A percentile compares a stretch with the other conserved stretches of the same genome.
Evolutionary conservation across 53 echinoderm and acorn worm species (phyloP).

Genomic region (Antedon mediterranea): DNA sequence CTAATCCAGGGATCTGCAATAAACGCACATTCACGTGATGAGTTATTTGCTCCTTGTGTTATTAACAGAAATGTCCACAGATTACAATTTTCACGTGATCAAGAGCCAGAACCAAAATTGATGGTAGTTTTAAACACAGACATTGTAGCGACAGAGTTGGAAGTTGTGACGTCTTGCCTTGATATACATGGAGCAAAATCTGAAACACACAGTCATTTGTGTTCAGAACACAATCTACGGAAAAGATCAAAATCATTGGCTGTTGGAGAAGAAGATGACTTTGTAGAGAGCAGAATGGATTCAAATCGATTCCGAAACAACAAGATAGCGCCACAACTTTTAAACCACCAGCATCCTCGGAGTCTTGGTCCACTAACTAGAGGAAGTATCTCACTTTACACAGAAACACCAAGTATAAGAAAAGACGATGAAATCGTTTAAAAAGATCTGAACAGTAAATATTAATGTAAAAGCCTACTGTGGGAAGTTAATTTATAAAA

Average conservation of each 20-base stretch:
- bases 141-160: neutral
- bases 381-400: neutral
- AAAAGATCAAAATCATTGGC: neutral
- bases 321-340: neutral
- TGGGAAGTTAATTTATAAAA: too few relatives aligned
- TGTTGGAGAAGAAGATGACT: neutral
- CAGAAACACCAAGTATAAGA: neutral
- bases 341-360: neutral
- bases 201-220: neutral
- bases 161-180: neutral
- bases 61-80: constrained; percentile 65
- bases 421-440: neutral
- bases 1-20: constrained; percentile 46
- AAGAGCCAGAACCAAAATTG: constrained; percentile 41
- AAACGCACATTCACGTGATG: constrained; percentile 73
- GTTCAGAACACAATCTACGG: neutral
- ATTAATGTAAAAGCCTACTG: too few relatives aligned
- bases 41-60: constrained; percentile 46
- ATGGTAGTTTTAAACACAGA: constrained; percentile 37
- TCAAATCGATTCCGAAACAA: neutral
- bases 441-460: too few relatives aligned
- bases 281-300: neutral
- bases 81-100: constrained; percentile 35
- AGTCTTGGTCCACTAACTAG: neutral
- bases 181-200: neutral